Evolutionary conservation across 1,140 invertebrate species (phyloP).

Genomic region (Tetramorium simillimum): DNA sequence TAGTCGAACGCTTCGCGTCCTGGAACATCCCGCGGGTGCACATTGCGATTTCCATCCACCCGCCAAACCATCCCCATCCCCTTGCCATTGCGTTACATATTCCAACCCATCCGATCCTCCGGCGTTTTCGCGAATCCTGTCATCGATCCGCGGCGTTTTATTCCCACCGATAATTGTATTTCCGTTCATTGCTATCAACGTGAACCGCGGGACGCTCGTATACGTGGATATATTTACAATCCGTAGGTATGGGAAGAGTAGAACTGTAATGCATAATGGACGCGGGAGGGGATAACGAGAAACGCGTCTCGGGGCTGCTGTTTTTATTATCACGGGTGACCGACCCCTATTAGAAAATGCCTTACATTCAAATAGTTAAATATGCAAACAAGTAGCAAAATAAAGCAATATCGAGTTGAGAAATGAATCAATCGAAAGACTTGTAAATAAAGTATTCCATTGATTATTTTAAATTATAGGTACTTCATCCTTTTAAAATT

Average conservation of each 20-base stretch:
- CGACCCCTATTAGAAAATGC: conserved; percentile 8
- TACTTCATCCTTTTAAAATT: background rate
- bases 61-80: conserved; percentile 38
- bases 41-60: conserved; percentile 67
- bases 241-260: conserved; percentile 17
- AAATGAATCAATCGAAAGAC: background rate
- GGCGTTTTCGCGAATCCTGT: conserved; percentile 66
- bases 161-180: conserved; percentile 77
- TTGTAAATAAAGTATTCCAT: background rate
- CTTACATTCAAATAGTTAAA: background rate
- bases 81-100: conserved; percentile 72
- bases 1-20: conserved; percentile 66
- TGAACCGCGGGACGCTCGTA: conserved; percentile 61
- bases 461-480: background rate
- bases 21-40: conserved; percentile 68
- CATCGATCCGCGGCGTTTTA: conserved; percentile 74
- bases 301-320: conserved; percentile 35
- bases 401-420: background rate
- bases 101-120: conserved; percentile 69
- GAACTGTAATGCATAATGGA: conserved; percentile 33
- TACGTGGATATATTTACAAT: conserved; percentile 70
- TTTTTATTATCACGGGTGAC: conserved; percentile 37
- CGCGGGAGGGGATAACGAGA: conserved; percentile 16
- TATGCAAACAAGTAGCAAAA: background rate
- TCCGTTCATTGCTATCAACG: conserved; percentile 70